Evolutionary conservation across 2,797 vertebrate genomes (phyloP), one percentile per base, ranked within the genome.

Genomic region (Chrysocyon brachyurus): DNA sequence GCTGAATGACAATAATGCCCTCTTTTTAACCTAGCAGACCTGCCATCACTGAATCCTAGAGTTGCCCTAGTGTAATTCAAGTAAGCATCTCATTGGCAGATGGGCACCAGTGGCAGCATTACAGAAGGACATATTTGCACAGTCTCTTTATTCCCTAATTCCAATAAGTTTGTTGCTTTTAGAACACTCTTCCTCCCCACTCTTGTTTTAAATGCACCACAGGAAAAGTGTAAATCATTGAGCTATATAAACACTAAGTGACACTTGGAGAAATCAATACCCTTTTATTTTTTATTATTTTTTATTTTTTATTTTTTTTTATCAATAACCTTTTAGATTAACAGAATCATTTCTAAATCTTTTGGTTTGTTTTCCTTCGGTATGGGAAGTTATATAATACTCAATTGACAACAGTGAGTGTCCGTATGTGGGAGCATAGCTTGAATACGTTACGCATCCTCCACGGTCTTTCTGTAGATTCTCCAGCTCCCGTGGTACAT

Each of bases 341-440:
- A 89, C 95, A 96, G 61, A 96, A 94, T 79, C 19, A 59, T 90
- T 92, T 97, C 89, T 84, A 78, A 82, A 56, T 17, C 64, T 78
- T 82, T 94, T 92, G 61, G 49, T 89, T 66, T 87, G 73, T 78
- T 95, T 88, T 87, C 40, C 70, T 87, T 97, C 89, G 56, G 52
- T 96, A 22, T 26, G 28, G 75, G 54, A 96, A 91, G 64, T 31
- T 21, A 54, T 97, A 96, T 96, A 96, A 96, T 98, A 93, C 93
- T 68, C 96, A 87, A 98, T 91, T 96, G 97, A 97, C 77, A 91
- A 72, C 91, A 98, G 95, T 87, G 94, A 83, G 93, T 84, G 98
- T 97, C 96, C 95, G 75, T 97, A 91, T 81, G 90, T 97, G 92
- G 79, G 89, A 98, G 98, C 40, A 12, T 96, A 97, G 91, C 96